Evolutionary conservation across 2,888 invertebrate species (phyloP), one percentile per base, ranked within the genome.

Genomic region (Phengaris alcon): DNA sequence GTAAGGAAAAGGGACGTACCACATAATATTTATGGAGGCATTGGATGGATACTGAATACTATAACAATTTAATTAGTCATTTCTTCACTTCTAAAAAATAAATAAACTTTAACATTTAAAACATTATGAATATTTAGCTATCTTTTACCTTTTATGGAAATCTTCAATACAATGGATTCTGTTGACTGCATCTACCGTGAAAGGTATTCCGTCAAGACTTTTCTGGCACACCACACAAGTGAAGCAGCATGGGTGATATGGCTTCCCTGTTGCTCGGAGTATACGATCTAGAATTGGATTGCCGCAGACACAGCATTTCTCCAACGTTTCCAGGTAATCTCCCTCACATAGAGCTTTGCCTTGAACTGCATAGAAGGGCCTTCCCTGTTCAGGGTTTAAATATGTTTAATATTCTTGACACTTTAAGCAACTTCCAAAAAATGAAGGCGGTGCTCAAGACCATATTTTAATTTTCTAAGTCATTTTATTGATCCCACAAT

Each of bases 111-210:
- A 35, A 35, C 3, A 35, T 35, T 35, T 35, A 35, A 70, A 70
- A 3, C n/a, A 69, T 15, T 13, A 15, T 59, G 48, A 52, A 64
- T 48, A 44, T 6, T 46, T 8, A 72, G 12, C 74, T 44, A 75
- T 3, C 68, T 73, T 57, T 74, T 79, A 93, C 95, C 99, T 98
- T 97, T 98, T 99, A 91, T 99, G 99, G 87, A 99, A 99, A 93
- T 99, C 99, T 84, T 99, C 98, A 85, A 99, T 99, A 88, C 99
- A 99, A 88, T 99, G 98, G 82, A 99, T 98, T 85, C 98, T 96
- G 91, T 99, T 99, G 3, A 98, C 97, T 51, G 99, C 98, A 91
- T 99, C 99, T 1, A 99, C 99, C 1, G 99, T 99, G 86, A 99
- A 99, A 0, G 99, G 99, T 84, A 99, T 97, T 0, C 99, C 99